phyloP scores from a whole-genome alignment of 2,797 vertebrate genomes.

The Holocentrus rufus region DNA sequence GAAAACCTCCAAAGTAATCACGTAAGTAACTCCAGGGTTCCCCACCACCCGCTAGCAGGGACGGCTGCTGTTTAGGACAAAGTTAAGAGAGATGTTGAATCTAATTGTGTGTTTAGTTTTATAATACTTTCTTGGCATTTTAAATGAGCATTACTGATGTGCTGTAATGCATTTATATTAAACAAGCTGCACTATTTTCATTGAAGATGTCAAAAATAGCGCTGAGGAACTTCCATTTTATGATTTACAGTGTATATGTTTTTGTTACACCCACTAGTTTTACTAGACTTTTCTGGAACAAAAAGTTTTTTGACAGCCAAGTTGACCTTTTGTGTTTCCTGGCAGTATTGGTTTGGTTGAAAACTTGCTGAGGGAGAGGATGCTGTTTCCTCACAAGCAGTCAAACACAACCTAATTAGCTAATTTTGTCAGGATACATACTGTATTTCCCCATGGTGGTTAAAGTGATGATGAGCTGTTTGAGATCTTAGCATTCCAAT shows the following conservation, averaged over 20 bases:
- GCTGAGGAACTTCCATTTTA: background rate
- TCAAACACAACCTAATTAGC: slow-evolving; percentile 31
- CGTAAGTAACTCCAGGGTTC: slow-evolving; percentile 85
- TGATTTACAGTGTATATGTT: background rate
- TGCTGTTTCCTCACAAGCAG: slow-evolving; percentile 34
- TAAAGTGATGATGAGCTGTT: slow-evolving; percentile 2
- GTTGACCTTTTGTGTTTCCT: background rate
- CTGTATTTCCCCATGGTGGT: background rate
- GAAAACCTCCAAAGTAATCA: slow-evolving; percentile 98
- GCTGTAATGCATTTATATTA: background rate
- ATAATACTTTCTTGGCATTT: slow-evolving; percentile 24
- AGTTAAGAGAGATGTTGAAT: slow-evolving; percentile 42
- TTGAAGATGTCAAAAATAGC: background rate
- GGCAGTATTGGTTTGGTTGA: slow-evolving; percentile 33
- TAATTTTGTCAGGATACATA: slow-evolving; percentile 22
- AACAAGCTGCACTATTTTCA: background rate
- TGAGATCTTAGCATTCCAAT: background rate
- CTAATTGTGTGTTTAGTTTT: slow-evolving; percentile 33
- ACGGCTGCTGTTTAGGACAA: slow-evolving; percentile 38
- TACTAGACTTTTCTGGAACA: slow-evolving; percentile 1
- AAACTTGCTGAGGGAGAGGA: slow-evolving; percentile 28
- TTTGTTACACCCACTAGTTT: background rate
- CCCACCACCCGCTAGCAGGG: slow-evolving; percentile 19
- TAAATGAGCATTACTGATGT: background rate
- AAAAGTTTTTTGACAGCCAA: slow-evolving; percentile 18